A percentile compares a stretch with the other conserved stretches of the same genome.
These are phyloP conservation scores for Antennarius maculatus DNA, from an alignment of 2,797 vertebrate species.

Conservation along the genomic window DNA sequence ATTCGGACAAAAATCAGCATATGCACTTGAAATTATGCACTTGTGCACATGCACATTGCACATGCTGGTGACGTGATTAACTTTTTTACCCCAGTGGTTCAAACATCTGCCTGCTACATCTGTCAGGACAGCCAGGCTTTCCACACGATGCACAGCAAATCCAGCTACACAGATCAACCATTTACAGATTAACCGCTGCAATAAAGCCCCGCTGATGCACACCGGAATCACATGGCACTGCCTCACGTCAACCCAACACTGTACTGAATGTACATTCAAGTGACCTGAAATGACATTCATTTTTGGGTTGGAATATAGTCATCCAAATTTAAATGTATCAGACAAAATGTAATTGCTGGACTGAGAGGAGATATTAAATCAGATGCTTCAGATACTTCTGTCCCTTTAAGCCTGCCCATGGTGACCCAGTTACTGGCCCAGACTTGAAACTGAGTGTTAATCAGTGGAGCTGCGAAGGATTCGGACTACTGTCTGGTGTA, in stretches of 20 bases:
- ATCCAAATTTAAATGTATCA: slow-evolving; percentile 17
- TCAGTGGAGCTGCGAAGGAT: slow-evolving; percentile 73
- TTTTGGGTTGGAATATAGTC: slow-evolving; percentile 1
- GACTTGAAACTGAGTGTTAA: slow-evolving; percentile 73
- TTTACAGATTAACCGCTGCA: slow-evolving; percentile 77
- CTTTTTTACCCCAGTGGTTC: slow-evolving; percentile 59
- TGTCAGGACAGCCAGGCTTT: slow-evolving; percentile 67
- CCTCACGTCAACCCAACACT: slow-evolving; percentile 18
- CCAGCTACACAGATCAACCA: slow-evolving; percentile 67
- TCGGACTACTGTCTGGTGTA: slow-evolving; percentile 72
- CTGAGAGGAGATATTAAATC: slow-evolving; percentile 39
- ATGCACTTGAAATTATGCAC: slow-evolving; percentile 22
- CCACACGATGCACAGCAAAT: slow-evolving; percentile 65
- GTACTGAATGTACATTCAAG: slow-evolving; percentile 3
- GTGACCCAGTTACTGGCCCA: slow-evolving; percentile 80
- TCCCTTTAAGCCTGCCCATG: slow-evolving; percentile 70
- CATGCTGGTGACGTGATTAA: slow-evolving; percentile 71
- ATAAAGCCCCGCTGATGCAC: slow-evolving; percentile 65
- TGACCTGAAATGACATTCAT: slow-evolving; percentile 10
- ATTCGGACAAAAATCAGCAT: slow-evolving; percentile 18
- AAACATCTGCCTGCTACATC: slow-evolving; percentile 80
- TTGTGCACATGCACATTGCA: slow-evolving; percentile 25
- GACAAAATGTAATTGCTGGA: slow-evolving; percentile 10
- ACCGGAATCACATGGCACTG: slow-evolving; percentile 34
- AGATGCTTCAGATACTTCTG: slow-evolving; percentile 36